Percentiles rank a stretch among this genome's conserved stretches.
Evolutionary conservation across 2,888 invertebrate species (phyloP).

Genomic region (Apocheima hispidaria): DNA sequence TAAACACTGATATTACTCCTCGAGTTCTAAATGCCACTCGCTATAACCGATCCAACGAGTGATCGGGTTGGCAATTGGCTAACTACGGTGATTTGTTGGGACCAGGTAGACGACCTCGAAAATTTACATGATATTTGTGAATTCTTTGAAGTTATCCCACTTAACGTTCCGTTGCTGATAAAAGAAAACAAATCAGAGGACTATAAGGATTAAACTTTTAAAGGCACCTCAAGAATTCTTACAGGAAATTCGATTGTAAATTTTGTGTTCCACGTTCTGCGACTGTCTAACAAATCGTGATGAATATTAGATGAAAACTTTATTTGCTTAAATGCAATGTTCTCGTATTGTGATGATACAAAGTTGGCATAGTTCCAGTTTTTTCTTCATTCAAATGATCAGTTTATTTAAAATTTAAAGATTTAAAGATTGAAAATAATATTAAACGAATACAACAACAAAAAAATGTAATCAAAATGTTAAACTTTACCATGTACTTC

Average conservation of each 20-base stretch:
- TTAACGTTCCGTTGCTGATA: not conserved
- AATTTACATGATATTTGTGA: too few species aligned
- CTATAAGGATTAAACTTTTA: not conserved
- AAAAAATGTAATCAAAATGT: too few species aligned
- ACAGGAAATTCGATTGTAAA: not conserved
- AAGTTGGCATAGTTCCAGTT: conserved; percentile 1
- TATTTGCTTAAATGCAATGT: not conserved
- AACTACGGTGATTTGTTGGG: not conserved
- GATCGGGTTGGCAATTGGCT: too few species aligned
- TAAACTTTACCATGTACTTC: too few species aligned
- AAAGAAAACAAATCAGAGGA: not conserved
- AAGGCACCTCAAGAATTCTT: not conserved
- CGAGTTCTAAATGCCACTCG: too few species aligned
- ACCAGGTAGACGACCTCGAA: not conserved
- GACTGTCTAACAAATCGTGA: not conserved
- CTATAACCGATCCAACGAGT: too few species aligned
- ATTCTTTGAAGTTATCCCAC: not conserved
- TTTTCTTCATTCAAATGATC: not conserved
- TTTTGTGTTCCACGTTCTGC: not conserved
- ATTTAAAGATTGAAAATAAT: not conserved
- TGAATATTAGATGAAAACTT: not conserved
- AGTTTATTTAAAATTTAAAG: not conserved
- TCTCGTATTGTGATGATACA: not conserved
- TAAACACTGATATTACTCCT: too few species aligned
- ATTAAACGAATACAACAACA: not conserved